phyloP scores from a whole-genome alignment of 2,888 invertebrate genomes.

The Neoitamus cyanurus region DNA sequence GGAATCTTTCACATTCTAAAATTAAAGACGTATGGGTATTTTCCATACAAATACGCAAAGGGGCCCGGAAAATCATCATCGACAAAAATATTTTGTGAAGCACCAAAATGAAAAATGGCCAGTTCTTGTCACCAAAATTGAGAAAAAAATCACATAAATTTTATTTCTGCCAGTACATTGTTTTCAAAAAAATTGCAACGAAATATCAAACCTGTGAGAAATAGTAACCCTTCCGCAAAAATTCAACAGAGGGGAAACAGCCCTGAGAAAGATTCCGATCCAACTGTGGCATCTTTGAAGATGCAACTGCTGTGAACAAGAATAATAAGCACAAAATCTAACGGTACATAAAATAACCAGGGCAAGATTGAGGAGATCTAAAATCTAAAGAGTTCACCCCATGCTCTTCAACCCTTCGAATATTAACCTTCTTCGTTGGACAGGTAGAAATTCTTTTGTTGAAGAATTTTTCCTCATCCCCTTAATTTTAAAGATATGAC shows the following conservation, averaged over 20 bases:
- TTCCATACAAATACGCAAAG: too few relatives aligned
- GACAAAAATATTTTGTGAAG: too few relatives aligned
- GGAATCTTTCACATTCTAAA: too few relatives aligned
- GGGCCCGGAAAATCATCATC: too few relatives aligned
- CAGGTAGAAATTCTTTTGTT: slow-evolving; percentile 17
- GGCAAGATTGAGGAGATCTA: background rate
- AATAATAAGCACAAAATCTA: background rate
- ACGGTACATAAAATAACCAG: background rate
- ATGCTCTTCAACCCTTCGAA: slow-evolving; percentile 1
- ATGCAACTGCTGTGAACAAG: background rate
- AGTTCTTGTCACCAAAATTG: too few relatives aligned
- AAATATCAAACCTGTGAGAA: background rate
- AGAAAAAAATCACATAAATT: background rate
- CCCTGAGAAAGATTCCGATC: background rate
- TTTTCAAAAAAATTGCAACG: too few relatives aligned
- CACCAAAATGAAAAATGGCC: too few relatives aligned
- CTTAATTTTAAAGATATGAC: background rate
- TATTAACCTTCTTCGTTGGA: background rate
- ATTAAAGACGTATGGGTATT: too few relatives aligned
- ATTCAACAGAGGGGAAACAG: background rate
- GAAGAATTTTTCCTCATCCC: background rate
- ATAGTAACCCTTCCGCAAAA: background rate
- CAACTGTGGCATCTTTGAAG: background rate
- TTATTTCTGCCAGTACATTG: too few relatives aligned
- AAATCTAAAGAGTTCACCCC: background rate